These are phyloP conservation scores for Steromphala cineraria DNA, from an alignment of 2,888 invertebrate genomes.

Conservation along the genomic window DNA sequence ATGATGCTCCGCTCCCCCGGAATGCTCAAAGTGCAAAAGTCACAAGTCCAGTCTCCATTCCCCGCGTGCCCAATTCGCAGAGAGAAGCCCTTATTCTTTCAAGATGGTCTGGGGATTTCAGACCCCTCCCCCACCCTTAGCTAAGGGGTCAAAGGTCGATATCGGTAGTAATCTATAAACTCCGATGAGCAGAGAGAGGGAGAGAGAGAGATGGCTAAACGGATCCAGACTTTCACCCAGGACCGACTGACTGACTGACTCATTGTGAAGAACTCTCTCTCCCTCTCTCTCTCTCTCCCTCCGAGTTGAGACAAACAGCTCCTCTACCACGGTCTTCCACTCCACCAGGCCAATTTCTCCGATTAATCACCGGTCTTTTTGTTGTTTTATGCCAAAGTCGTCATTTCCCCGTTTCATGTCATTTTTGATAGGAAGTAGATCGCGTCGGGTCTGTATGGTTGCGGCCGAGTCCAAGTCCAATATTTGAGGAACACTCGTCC, in stretches of 20 bases:
- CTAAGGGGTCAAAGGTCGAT: background rate
- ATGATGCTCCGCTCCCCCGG: background rate
- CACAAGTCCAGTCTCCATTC: background rate
- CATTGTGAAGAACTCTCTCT: slow-evolving; percentile 9
- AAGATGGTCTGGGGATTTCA: background rate
- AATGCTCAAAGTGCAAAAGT: background rate
- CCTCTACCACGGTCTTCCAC: background rate
- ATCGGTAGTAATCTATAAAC: slow-evolving; percentile 2
- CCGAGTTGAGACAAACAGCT: background rate
- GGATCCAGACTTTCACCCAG: background rate
- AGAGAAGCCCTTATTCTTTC: background rate
- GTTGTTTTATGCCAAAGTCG: slow-evolving; percentile 25
- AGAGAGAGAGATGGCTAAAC: background rate
- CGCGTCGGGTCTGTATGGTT: slow-evolving; percentile 12
- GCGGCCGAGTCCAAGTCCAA: background rate
- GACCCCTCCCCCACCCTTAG: background rate
- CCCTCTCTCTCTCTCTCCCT: no score
- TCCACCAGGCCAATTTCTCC: background rate
- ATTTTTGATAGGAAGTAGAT: slow-evolving; percentile 21
- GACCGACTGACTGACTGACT: background rate
- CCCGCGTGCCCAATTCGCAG: background rate
- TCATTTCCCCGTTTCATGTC: slow-evolving; percentile 20
- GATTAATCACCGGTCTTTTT: slow-evolving; percentile 21
- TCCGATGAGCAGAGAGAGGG: background rate
- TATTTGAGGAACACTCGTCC: slow-evolving; percentile 23